phyloP scores from a whole-genome alignment of 1,140 invertebrate species.

The Berghia stephanieae region DNA sequence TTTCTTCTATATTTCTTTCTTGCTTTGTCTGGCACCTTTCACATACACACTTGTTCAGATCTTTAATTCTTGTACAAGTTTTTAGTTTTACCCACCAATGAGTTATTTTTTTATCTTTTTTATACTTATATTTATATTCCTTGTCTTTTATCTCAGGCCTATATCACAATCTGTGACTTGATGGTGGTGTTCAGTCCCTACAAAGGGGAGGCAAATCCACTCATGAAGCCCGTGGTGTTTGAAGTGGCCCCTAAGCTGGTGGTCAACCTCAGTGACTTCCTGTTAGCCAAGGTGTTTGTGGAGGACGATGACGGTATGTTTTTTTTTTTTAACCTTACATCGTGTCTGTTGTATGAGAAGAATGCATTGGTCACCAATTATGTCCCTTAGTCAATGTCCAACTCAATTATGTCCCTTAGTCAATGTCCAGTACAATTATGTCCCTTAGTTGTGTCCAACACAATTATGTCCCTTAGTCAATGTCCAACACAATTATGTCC shows the following conservation, averaged over 20 bases:
- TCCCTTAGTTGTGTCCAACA: too few relatives aligned
- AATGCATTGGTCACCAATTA: too few relatives aligned
- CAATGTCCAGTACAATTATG: too few relatives aligned
- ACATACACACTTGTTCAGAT: background rate
- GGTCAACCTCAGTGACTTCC: constrained; percentile 86
- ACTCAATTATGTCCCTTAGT: background rate
- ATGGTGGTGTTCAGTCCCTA: constrained; percentile 95
- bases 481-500: too few relatives aligned
- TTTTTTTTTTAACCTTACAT: background rate
- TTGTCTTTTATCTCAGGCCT: constrained; percentile 74
- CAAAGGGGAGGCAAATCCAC: constrained; percentile 71
- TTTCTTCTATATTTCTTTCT: background rate
- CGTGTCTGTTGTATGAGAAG: too few relatives aligned
- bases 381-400: too few relatives aligned
- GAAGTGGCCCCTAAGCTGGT: constrained; percentile 84
- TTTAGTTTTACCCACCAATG: background rate
- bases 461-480: too few relatives aligned
- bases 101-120: background rate
- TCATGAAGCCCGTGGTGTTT: constrained; percentile 78
- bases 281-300: constrained; percentile 92
- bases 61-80: background rate
- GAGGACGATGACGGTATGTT: constrained; percentile 76
- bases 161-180: constrained; percentile 92
- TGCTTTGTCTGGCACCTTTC: background rate
- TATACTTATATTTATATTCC: background rate